phyloP scores from a whole-genome alignment of 2,797 vertebrate species.

The Cryptoprocta ferox region DNA sequence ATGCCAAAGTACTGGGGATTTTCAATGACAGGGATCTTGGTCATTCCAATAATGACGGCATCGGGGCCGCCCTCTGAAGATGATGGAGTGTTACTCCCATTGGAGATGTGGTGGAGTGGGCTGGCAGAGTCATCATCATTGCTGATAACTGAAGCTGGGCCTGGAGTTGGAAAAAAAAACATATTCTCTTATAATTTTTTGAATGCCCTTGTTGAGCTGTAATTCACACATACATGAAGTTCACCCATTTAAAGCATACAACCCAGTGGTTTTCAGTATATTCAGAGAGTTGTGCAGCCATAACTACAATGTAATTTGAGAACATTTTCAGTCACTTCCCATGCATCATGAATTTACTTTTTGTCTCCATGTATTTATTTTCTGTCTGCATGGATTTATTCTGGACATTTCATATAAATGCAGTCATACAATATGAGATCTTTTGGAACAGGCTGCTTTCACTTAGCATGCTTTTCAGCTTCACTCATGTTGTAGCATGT shows the following conservation, averaged over 20 bases:
- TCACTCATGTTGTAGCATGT: background rate
- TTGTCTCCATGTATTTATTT: background rate
- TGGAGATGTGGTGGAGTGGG: slow-evolving; percentile 98
- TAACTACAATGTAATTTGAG: background rate
- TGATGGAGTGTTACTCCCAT: slow-evolving; percentile 97
- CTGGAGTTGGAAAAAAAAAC: slow-evolving; percentile 87
- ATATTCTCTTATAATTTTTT: slow-evolving; percentile 75
- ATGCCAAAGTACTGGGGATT: slow-evolving; percentile 99
- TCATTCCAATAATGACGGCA: slow-evolving; percentile 98
- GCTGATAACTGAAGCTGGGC: slow-evolving; percentile 98
- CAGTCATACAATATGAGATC: background rate
- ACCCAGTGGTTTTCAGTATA: background rate
- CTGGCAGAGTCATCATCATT: slow-evolving; percentile 98
- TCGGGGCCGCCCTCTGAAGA: slow-evolving; percentile 98
- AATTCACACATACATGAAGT: slow-evolving; percentile 10
- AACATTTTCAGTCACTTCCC: background rate
- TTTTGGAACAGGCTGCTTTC: background rate
- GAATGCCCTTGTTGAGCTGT: background rate
- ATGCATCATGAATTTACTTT: background rate
- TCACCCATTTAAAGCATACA: background rate
- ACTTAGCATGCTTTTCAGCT: background rate
- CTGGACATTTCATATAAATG: background rate
- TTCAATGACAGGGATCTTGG: slow-evolving; percentile 99
- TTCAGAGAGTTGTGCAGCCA: background rate
- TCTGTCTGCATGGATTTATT: background rate